Evolutionary conservation across 1,140 invertebrate species (phyloP).

Genomic region (Spodoptera frugiperda): DNA sequence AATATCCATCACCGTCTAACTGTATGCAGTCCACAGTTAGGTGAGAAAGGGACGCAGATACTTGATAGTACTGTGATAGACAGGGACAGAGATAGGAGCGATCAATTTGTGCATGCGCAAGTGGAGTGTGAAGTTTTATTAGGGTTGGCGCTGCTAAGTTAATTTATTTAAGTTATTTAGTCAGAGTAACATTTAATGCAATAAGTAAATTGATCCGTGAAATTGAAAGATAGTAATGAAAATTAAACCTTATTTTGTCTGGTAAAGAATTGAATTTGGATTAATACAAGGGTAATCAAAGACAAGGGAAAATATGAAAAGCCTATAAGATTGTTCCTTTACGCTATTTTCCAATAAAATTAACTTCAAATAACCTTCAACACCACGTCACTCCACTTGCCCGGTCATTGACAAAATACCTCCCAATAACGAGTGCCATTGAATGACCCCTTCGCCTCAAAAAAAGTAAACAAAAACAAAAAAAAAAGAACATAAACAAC

Average conservation of each 20-base stretch:
- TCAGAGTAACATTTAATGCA: not conserved
- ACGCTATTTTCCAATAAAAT: too few relatives aligned
- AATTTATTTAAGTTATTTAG: conserved; percentile 5
- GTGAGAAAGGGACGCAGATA: conserved; percentile 58
- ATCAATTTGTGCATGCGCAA: conserved; percentile 73
- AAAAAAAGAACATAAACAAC: not conserved
- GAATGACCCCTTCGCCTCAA: not conserved
- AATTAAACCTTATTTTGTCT: too few relatives aligned
- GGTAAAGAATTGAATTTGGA: too few relatives aligned
- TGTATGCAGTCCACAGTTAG: conserved; percentile 70
- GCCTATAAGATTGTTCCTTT: too few relatives aligned
- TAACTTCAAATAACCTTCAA: not conserved
- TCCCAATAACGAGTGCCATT: too few relatives aligned
- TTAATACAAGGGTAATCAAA: too few relatives aligned
- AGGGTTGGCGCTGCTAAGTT: conserved; percentile 58
- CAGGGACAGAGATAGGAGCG: conserved; percentile 53
- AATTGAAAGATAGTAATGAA: too few relatives aligned
- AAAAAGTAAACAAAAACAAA: conserved; percentile 11
- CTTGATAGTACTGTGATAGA: conserved; percentile 40
- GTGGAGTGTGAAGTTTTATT: conserved; percentile 70
- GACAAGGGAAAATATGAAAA: too few relatives aligned
- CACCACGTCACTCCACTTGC: not conserved
- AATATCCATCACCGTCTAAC: conserved; percentile 56
- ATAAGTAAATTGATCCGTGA: too few relatives aligned
- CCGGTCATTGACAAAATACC: too few relatives aligned